phyloP scores from a whole-genome alignment of 2,113 vertebrate genomes.

The Sisor rabdophorus region DNA sequence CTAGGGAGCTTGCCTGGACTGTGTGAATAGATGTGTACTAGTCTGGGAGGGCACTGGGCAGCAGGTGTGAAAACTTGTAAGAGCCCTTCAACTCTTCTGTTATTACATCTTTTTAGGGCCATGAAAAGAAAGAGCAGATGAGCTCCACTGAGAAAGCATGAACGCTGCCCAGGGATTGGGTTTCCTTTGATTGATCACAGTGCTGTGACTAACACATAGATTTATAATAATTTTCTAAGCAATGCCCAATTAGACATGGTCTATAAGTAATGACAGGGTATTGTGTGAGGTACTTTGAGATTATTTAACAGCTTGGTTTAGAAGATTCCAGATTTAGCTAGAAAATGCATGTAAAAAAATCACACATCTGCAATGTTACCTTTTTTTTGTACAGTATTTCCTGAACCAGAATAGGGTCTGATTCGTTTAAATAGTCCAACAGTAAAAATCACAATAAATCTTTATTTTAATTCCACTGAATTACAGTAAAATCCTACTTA shows the following conservation, averaged over 20 bases:
- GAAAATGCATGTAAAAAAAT: not conserved
- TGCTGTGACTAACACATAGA: conserved; percentile 61
- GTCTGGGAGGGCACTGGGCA: conserved; percentile 58
- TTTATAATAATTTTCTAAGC: conserved; percentile 64
- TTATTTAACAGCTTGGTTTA: not conserved
- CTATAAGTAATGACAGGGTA: conserved; percentile 57
- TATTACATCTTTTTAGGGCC: conserved; percentile 66
- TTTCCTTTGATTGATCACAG: conserved; percentile 62
- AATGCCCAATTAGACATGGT: conserved; percentile 57
- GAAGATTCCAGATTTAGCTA: not conserved
- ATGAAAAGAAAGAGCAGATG: conserved; percentile 60
- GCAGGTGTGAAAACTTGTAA: conserved; percentile 71
- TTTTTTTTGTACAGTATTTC: not conserved
- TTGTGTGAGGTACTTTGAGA: conserved; percentile 32
- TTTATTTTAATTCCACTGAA: not conserved
- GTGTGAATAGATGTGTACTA: conserved; percentile 60
- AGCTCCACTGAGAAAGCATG: conserved; percentile 49
- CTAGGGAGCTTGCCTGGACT: conserved; percentile 57
- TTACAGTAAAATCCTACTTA: not conserved
- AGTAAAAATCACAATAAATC: not conserved
- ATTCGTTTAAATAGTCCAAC: not conserved
- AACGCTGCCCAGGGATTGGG: conserved; percentile 55
- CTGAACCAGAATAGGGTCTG: not conserved
- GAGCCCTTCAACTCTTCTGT: conserved; percentile 61
- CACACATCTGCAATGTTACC: not conserved